These are phyloP conservation scores for Limanda limanda DNA, from an alignment of 2,113 vertebrate genomes.

Conservation along the genomic window DNA sequence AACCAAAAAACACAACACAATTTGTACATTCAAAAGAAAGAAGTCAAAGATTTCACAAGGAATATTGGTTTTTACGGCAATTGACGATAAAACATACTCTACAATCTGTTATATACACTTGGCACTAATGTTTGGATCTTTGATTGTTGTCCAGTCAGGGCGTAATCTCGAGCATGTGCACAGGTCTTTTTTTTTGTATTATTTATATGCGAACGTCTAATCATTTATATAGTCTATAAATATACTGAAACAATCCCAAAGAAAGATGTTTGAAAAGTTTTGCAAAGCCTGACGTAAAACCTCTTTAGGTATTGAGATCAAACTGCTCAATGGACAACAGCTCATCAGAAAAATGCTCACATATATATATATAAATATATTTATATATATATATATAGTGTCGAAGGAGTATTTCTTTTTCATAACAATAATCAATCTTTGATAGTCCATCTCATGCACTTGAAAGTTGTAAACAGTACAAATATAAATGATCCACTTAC, in stretches of 20 bases:
- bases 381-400: slow-evolving; percentile 48
- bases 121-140: slow-evolving; percentile 75
- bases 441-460: slow-evolving; percentile 81
- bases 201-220: slow-evolving; percentile 54
- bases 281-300: slow-evolving; percentile 70
- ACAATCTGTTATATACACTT: slow-evolving; percentile 80
- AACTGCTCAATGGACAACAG: slow-evolving; percentile 61
- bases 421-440: slow-evolving; percentile 67
- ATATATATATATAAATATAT: background rate
- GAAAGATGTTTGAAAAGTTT: slow-evolving; percentile 69
- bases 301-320: slow-evolving; percentile 46
- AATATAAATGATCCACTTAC: slow-evolving; percentile 83
- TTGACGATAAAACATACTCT: slow-evolving; percentile 74
- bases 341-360: slow-evolving; percentile 72
- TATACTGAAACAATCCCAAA: slow-evolving; percentile 73
- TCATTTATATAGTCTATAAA: slow-evolving; percentile 70
- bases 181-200: slow-evolving; percentile 38
- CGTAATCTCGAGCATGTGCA: slow-evolving; percentile 57
- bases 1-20: slow-evolving; percentile 73
- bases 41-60: slow-evolving; percentile 62
- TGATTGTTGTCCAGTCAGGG: slow-evolving; percentile 57
- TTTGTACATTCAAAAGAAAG: slow-evolving; percentile 79
- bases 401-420: slow-evolving; percentile 52
- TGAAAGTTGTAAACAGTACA: slow-evolving; percentile 83
- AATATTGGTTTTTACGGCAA: slow-evolving; percentile 74